Evolutionary conservation across 2,113 vertebrate species (phyloP), one percentile per base, ranked within the genome.

Genomic region (Vidua chalybeata): DNA sequence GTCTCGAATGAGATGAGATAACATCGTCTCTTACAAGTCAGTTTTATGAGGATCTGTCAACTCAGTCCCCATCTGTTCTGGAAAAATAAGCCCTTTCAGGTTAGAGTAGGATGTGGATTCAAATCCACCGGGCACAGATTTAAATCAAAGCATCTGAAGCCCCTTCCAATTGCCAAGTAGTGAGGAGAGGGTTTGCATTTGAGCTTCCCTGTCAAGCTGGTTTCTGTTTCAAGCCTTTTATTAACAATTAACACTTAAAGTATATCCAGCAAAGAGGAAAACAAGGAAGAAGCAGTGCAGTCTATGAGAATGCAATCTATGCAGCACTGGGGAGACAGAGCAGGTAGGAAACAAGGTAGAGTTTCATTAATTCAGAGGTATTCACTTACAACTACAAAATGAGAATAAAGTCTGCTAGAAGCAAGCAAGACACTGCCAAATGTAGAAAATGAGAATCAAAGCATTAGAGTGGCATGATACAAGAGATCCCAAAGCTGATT

Each of bases 11-110:
- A 0, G 2, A 72, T 39, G 62, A 90, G 91, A 92, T 94, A 93
- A 87, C 90, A 95, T 90, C 15, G 28, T 90, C 90, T 93, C 82
- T 92, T 76, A 77, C 88, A 79, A 93, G 89, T 84, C 87, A 95
- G 54, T 93, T 94, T 95, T 94, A 96, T 92, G 95, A 94, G 73
- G 62, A 89, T 91, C 79, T 96, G 88, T 95, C 85, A 88, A 51
- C 43, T 63, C 79, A 45, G 89, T 81, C 69, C 76, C 86, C 91
- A 89, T 97, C 95, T 96, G 93, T 78, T 89, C 68, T 89, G 52
- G 55, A 64, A 95, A 95, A 94, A 84, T 45, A 64, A 92, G 33
- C 64, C 28, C 84, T 90, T 92, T 92, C 64, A 81, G 46, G 64
- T 92, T 90, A 74, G 76, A 75, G 58, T 49, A 59, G 33, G 48